Percentiles rank a stretch among this genome's conserved stretches.
These are phyloP conservation scores for Paramisgurnus dabryanus DNA, from an alignment of 2,113 vertebrate genomes.

Conservation along the genomic window DNA sequence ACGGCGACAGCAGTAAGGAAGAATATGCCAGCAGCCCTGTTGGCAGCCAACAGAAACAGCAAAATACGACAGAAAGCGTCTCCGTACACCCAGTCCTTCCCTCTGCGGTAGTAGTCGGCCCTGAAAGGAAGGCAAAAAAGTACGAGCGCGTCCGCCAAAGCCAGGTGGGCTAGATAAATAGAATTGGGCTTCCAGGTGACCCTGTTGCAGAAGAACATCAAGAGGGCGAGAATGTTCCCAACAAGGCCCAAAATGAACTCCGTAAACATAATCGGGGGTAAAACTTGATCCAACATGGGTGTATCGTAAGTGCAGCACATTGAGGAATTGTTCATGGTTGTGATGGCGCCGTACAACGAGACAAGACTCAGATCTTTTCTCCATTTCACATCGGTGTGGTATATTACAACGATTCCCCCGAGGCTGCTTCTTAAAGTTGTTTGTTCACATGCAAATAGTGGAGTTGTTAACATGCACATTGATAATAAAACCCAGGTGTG, in stretches of 20 bases:
- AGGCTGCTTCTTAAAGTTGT: constrained; percentile 20
- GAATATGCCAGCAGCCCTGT: constrained; percentile 74
- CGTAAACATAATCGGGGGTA: constrained; percentile 73
- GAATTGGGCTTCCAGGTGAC: constrained; percentile 76
- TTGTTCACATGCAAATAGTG: constrained; percentile 41
- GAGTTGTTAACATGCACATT: constrained; percentile 13
- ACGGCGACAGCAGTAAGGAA: constrained; percentile 77
- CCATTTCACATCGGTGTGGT: background rate
- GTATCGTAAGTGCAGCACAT: constrained; percentile 72
- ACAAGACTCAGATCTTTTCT: constrained; percentile 6
- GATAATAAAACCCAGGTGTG: constrained; percentile 52
- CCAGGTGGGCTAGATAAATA: constrained; percentile 76
- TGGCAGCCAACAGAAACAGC: constrained; percentile 73
- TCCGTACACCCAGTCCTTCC: constrained; percentile 74
- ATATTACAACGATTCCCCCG: background rate
- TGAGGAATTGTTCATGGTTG: background rate
- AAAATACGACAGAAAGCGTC: constrained; percentile 70
- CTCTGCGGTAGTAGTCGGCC: constrained; percentile 75
- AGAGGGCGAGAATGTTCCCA: constrained; percentile 72
- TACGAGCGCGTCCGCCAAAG: constrained; percentile 73
- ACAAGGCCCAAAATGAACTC: constrained; percentile 74
- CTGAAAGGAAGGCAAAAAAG: constrained; percentile 77
- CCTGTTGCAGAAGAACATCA: constrained; percentile 74
- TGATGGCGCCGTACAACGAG: background rate
- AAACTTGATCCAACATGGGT: constrained; percentile 63